Percentiles rank a stretch among this genome's conserved stretches.
Evolutionary conservation across 2,797 vertebrate species (phyloP).

Genomic region (Bucorvus abyssinicus): DNA sequence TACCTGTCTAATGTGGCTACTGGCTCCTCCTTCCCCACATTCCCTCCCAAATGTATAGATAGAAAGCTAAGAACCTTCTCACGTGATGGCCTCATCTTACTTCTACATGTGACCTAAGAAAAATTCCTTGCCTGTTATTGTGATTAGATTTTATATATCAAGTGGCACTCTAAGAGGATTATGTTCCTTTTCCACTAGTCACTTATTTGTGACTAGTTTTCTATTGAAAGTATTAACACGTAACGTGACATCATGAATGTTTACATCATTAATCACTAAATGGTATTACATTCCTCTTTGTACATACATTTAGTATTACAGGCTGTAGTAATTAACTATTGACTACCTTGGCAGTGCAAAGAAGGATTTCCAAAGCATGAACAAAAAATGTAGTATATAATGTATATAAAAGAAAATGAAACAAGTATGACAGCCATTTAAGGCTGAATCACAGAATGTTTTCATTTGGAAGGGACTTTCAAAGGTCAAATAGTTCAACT

Average conservation of each 20-base stretch:
- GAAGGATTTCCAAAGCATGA: background rate
- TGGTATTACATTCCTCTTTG: background rate
- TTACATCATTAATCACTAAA: background rate
- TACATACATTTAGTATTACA: background rate
- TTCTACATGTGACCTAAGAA: background rate
- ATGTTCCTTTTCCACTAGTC: background rate
- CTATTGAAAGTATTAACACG: background rate
- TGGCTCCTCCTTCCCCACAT: background rate
- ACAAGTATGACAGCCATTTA: background rate
- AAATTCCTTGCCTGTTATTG: background rate
- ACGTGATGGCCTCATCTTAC: background rate
- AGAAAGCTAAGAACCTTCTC: background rate
- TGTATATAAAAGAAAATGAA: background rate
- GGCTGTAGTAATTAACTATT: background rate
- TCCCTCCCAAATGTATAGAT: background rate
- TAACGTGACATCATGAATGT: background rate
- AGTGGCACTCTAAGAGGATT: background rate
- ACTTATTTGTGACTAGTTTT: background rate
- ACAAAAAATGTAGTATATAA: background rate
- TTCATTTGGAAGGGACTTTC: too few relatives aligned
- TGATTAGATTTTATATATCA: background rate
- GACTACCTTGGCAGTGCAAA: background rate
- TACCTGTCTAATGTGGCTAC: background rate
- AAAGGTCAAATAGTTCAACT: too few relatives aligned
- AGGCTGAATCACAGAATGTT: background rate